Evolutionary conservation across 1,140 invertebrate species (phyloP).

Genomic region (Parapsyche elsis): DNA sequence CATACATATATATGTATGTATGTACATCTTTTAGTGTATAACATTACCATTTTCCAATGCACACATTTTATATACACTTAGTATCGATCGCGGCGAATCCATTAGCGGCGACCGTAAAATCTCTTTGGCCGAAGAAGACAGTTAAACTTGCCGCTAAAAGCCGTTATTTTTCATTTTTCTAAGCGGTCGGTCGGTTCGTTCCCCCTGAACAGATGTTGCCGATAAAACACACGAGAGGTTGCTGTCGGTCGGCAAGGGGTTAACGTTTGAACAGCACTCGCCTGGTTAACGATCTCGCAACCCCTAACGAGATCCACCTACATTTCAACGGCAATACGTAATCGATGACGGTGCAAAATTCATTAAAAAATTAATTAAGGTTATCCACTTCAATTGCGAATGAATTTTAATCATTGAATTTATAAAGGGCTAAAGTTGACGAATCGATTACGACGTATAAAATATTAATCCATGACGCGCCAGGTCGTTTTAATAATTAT

Average conservation of each 20-base stretch:
- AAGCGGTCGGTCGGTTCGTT: not conserved
- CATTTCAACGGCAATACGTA: no score
- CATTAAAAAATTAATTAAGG: no score
- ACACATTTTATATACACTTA: not conserved
- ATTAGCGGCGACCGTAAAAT: slow-evolving; percentile 29
- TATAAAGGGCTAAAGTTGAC: no score
- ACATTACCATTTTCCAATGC: no score
- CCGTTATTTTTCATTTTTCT: slow-evolving; percentile 32
- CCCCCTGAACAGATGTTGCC: slow-evolving; percentile 19
- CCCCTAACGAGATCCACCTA: slow-evolving; percentile 3
- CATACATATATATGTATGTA: not conserved
- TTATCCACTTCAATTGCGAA: no score
- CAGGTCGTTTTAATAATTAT: no score
- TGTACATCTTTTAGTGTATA: not conserved
- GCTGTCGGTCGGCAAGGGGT: not conserved
- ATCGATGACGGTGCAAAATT: no score
- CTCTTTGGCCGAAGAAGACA: not conserved
- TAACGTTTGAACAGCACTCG: not conserved
- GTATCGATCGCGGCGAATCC: slow-evolving; percentile 10
- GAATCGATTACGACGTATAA: no score
- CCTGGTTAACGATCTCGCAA: not conserved
- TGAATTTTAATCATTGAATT: no score
- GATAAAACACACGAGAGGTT: slow-evolving; percentile 13
- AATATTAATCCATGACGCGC: no score
- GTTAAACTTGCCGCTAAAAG: slow-evolving; percentile 31